A percentile compares a stretch with the other conserved stretches of the same genome.
These are phyloP conservation scores for Hippocampus mohnikei DNA, from an alignment of 2,113 vertebrate species.

Conservation along the genomic window DNA sequence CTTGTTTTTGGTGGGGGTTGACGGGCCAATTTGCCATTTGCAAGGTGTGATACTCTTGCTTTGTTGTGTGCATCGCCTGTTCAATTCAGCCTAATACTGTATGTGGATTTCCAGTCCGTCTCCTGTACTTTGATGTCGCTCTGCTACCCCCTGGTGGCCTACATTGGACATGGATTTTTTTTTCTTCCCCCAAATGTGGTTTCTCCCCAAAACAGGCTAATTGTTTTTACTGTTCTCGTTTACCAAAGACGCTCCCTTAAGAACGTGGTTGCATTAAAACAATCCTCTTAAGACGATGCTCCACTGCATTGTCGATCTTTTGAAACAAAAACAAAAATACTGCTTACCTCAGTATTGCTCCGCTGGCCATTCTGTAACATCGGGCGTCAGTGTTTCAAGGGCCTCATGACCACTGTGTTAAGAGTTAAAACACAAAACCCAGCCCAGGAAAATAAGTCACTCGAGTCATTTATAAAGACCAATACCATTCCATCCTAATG, in stretches of 20 bases:
- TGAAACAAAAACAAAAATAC: slow-evolving; percentile 23
- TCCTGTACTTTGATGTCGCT: slow-evolving; percentile 24
- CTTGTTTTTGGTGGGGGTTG: slow-evolving; percentile 3
- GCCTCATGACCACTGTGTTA: slow-evolving; percentile 5
- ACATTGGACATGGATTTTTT: slow-evolving; percentile 1
- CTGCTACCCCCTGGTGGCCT: slow-evolving; percentile 58
- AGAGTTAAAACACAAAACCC: slow-evolving; percentile 5
- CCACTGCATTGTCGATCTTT: slow-evolving; percentile 7
- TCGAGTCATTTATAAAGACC: slow-evolving; percentile 41
- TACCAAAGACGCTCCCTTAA: slow-evolving; percentile 49
- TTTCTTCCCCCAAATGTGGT: neutral
- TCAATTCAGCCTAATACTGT: slow-evolving; percentile 6
- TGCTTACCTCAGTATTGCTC: slow-evolving; percentile 52
- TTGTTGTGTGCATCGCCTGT: slow-evolving; percentile 30
- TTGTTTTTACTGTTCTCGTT: slow-evolving; percentile 17
- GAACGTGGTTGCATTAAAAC: slow-evolving; percentile 15
- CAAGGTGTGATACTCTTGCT: slow-evolving; percentile 30
- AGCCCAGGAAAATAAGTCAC: slow-evolving; percentile 13
- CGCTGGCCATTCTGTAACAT: slow-evolving; percentile 24
- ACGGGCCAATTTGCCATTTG: slow-evolving; percentile 2
- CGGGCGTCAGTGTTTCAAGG: neutral
- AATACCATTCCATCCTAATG: slow-evolving; percentile 58
- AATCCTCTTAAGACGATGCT: slow-evolving; percentile 19
- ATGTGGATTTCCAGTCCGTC: neutral
- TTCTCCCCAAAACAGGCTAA: slow-evolving; percentile 29